Conservation (phyloP, 2,888 invertebrate species). For the Escarpia spicata region DNA sequence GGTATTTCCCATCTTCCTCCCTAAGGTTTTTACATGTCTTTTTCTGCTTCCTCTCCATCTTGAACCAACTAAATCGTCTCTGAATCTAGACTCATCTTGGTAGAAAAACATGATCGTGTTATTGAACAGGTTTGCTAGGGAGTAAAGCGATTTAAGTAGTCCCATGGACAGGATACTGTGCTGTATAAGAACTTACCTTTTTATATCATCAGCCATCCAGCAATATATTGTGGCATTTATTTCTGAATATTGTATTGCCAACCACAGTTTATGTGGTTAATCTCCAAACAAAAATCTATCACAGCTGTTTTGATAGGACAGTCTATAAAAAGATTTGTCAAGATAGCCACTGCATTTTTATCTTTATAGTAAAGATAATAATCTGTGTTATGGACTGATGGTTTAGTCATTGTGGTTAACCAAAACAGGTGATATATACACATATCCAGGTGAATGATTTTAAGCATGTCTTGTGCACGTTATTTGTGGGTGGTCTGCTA, state of each 20-base stretch:
- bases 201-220: neutral
- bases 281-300: neutral
- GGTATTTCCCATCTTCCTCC: neutral
- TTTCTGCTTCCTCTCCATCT: neutral
- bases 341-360: neutral
- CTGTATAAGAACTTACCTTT: too few relatives aligned
- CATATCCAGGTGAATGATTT: neutral
- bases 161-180: too few relatives aligned
- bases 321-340: neutral
- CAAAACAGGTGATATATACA: neutral
- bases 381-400: neutral
- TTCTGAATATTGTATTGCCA: neutral
- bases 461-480: neutral
- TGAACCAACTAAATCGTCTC: neutral
- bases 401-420: too few relatives aligned
- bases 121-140: neutral
- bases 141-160: too few relatives aligned
- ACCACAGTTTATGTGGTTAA: neutral
- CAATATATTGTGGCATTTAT: neutral
- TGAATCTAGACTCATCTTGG: neutral
- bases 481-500: neutral
- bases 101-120: neutral
- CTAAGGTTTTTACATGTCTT: neutral
- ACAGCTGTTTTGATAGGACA: neutral
- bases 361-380: neutral